phyloP scores from a whole-genome alignment of 2,113 vertebrate species.

The Phodopus roborovskii region DNA sequence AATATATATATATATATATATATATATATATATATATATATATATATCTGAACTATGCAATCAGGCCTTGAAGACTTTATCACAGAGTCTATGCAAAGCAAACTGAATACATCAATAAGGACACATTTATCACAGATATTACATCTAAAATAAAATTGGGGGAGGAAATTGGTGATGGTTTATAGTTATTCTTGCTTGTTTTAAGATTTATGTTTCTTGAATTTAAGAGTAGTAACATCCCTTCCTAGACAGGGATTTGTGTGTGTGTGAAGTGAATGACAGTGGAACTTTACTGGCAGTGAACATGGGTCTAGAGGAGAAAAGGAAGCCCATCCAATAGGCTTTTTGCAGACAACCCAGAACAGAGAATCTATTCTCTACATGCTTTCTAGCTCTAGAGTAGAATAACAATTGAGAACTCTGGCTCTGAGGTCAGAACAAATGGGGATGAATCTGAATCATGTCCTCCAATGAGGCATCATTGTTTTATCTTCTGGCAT shows the following conservation, averaged over 20 bases:
- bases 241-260: neutral
- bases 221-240: conserved; percentile 10
- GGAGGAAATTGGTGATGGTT: neutral
- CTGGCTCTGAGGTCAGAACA: conserved; percentile 28
- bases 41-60: neutral
- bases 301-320: neutral
- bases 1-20: neutral
- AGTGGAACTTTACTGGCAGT: conserved; percentile 30
- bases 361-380: neutral
- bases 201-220: neutral
- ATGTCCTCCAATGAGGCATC: neutral
- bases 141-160: conserved; percentile 9
- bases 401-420: neutral
- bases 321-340: neutral
- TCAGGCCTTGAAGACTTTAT: neutral
- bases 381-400: conserved; percentile 16
- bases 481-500: neutral
- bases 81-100: neutral
- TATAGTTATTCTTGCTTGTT: neutral
- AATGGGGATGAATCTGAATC: neutral
- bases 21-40: neutral
- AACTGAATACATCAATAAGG: neutral
- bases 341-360: neutral
- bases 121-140: conserved; percentile 2
- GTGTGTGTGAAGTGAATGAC: neutral